phyloP scores from a whole-genome alignment of 2,113 vertebrate species.

The Scalopus aquaticus region DNA sequence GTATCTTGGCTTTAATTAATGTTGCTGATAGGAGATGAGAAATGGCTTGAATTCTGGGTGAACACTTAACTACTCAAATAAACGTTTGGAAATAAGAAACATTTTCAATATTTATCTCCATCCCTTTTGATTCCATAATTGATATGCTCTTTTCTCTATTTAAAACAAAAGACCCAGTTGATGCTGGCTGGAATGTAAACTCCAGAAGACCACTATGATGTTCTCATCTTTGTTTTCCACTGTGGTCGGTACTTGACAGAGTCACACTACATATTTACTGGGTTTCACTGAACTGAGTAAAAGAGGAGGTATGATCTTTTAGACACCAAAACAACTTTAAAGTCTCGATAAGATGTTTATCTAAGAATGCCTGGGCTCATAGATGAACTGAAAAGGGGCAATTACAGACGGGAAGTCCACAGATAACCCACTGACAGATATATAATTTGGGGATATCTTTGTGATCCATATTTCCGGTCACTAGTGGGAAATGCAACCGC shows the following conservation, averaged over 20 bases:
- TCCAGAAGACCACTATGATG: background rate
- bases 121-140: background rate
- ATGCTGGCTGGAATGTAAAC: background rate
- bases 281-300: background rate
- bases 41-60: background rate
- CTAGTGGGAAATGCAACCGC: background rate
- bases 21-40: background rate
- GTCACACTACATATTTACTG: background rate
- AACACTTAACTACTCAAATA: background rate
- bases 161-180: background rate
- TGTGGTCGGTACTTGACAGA: background rate
- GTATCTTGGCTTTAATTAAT: constrained; percentile 4
- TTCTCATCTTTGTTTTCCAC: background rate
- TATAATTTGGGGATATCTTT: background rate
- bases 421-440: background rate
- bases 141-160: background rate
- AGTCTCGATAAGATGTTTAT: background rate
- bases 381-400: background rate
- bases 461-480: background rate
- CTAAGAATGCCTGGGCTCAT: background rate
- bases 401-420: background rate
- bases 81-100: constrained; percentile 10
- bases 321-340: background rate
- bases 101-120: background rate
- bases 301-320: background rate